These are phyloP conservation scores for Drosophila neocordata DNA, from an alignment of 1,140 invertebrate species.

Conservation along the genomic window DNA sequence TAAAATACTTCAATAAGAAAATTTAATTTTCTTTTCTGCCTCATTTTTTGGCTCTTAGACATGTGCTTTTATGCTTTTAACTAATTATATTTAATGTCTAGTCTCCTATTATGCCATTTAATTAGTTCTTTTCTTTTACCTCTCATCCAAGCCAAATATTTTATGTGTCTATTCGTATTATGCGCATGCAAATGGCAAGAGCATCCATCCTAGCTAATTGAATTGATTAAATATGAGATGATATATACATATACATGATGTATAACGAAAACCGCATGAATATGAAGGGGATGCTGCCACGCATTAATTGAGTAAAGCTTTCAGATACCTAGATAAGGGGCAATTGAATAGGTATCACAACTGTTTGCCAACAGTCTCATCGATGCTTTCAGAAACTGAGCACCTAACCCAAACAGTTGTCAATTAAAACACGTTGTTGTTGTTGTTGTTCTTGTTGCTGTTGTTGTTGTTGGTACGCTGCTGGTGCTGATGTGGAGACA, in stretches of 20 bases:
- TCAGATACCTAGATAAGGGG: conserved; percentile 4
- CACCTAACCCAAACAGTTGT: conserved; percentile 53
- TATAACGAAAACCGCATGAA: conserved; percentile 36
- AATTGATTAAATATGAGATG: conserved; percentile 50
- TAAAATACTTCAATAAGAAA: too few species aligned
- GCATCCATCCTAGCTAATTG: conserved; percentile 34
- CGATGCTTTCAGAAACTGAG: conserved; percentile 35
- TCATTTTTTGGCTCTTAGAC: too few species aligned
- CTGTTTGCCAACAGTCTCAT: background rate
- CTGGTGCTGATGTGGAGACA: conserved; percentile 39
- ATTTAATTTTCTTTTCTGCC: too few species aligned
- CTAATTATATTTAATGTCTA: background rate
- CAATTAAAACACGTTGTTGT: conserved; percentile 57
- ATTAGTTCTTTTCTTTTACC: background rate
- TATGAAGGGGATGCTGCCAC: conserved; percentile 37
- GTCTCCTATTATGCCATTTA: background rate
- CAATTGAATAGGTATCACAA: conserved; percentile 8
- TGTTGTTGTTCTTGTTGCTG: conserved; percentile 18
- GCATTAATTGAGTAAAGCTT: conserved; percentile 48
- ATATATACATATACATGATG: conserved; percentile 21
- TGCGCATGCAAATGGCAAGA: conserved; percentile 2
- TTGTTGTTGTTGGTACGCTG: conserved; percentile 16
- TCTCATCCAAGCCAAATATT: background rate
- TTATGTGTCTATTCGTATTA: background rate
- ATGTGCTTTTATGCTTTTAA: background rate